Evolutionary conservation across 1,140 invertebrate genomes (phyloP), one percentile per base, ranked within the genome.

Genomic region (Ceratina australensis): DNA sequence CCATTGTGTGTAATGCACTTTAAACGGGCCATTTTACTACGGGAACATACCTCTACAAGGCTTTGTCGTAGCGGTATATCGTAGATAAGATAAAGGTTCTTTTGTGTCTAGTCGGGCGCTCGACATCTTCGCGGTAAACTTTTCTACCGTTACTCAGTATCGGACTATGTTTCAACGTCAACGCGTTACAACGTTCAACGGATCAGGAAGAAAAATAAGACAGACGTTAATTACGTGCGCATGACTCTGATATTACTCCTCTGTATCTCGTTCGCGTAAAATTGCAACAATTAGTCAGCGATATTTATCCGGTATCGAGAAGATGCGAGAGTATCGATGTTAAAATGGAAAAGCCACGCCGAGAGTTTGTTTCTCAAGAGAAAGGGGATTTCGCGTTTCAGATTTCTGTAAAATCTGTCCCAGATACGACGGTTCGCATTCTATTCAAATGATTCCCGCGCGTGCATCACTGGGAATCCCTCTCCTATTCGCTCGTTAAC

Each of bases 11-110:
- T 22, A 33, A 50, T 72, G 22, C 8, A 28, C 50, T 72, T 63
- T 78, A 72, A 72, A 72, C 75, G 68, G 13, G 20, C 59, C 49
- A 57, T 54, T 78, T 78, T 78, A 71, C 74, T 18, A 63, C 28
- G 67, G 57, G 28, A 77, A 63, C 57, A 26, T 78, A 71, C 22
- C 18, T 47, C 15, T 49, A 49, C 33, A 18, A 3, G 24, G 57
- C 52, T 65, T 73, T 79, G 63, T 60, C 7, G 28, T 56, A 5
- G 24, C 24, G 22, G 3, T 42, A 26, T 33, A 22, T 47, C n/a
- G 20, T 18, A 72, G 69, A 73, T 79, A 73, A 79, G 71, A 79
- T 79, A 73, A 72, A 66, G 5, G 13, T 10, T 28, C 61, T 57
- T 78, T 73, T 73, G 69, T 47, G 24, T 66, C 60, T 8, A 60